Percentiles rank a stretch among this genome's conserved stretches.
These are phyloP conservation scores for Tragelaphus eurycerus DNA, from an alignment of 2,797 vertebrate species.

Conservation along the genomic window DNA sequence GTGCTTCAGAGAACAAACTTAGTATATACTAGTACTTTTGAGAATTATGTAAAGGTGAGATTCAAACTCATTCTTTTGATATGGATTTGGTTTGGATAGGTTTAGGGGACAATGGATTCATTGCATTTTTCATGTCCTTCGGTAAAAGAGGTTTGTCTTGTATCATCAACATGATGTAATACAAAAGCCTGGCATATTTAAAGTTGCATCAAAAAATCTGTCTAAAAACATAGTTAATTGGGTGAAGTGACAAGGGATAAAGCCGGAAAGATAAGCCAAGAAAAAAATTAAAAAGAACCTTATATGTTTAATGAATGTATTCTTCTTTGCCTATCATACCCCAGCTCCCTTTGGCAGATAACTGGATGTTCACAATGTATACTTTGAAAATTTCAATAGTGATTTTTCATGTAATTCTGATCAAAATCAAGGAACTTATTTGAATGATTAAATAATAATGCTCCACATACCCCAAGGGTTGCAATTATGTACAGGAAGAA, in stretches of 20 bases:
- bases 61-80: background rate
- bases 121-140: background rate
- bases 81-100: background rate
- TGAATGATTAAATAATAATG: slow-evolving; percentile 49
- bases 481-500: background rate
- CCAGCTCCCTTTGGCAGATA: background rate
- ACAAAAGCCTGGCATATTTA: background rate
- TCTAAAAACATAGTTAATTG: background rate
- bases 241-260: background rate
- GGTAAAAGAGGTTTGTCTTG: background rate
- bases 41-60: background rate
- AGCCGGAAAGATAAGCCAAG: background rate
- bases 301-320: background rate
- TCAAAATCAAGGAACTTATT: slow-evolving; percentile 26
- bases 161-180: background rate
- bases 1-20: background rate
- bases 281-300: background rate
- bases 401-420: background rate
- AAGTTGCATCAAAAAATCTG: background rate
- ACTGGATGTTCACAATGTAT: background rate
- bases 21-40: background rate
- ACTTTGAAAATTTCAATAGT: background rate
- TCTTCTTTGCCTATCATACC: background rate
- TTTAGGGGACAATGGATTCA: background rate
- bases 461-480: background rate